Percentiles rank a stretch among this genome's conserved stretches.
Conservation (phyloP, 2,113 vertebrate species). For the Vulpes ferrilata region DNA sequence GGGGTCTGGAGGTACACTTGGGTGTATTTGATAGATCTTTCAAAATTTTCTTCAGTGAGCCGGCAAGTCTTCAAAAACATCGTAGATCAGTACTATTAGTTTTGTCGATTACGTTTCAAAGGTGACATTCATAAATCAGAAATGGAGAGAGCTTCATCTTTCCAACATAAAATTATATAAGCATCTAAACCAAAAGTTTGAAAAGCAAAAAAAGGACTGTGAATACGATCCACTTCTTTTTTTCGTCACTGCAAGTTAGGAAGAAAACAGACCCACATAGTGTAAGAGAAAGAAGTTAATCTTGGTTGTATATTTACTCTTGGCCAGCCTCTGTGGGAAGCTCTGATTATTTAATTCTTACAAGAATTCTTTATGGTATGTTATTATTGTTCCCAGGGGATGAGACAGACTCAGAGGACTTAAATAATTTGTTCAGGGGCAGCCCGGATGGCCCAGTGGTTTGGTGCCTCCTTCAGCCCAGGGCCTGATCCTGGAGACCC, state of each 20-base stretch:
- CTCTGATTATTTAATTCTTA: not conserved
- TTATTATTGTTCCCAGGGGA: not conserved
- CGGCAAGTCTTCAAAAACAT: not conserved
- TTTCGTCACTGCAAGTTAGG: not conserved
- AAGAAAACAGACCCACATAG: not conserved
- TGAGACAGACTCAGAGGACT: not conserved
- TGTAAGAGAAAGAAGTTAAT: not conserved
- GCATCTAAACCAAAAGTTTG: not conserved
- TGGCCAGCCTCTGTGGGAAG: not conserved
- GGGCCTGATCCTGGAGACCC: too few relatives aligned
- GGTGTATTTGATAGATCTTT: not conserved
- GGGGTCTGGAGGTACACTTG: not conserved
- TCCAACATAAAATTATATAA: constrained; percentile 12
- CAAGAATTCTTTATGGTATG: not conserved
- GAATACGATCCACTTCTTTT: not conserved
- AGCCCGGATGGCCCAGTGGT: too few relatives aligned
- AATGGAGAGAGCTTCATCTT: not conserved
- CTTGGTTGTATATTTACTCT: not conserved
- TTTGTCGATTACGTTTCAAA: not conserved
- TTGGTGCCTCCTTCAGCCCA: too few relatives aligned
- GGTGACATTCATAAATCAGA: not conserved
- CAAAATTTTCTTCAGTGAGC: constrained; percentile 30
- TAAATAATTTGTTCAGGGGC: not conserved
- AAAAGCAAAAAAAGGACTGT: not conserved
- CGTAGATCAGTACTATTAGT: not conserved